These are phyloP conservation scores for Cheilosia urbana DNA, from an alignment of 2,888 invertebrate genomes.

Conservation along the genomic window DNA sequence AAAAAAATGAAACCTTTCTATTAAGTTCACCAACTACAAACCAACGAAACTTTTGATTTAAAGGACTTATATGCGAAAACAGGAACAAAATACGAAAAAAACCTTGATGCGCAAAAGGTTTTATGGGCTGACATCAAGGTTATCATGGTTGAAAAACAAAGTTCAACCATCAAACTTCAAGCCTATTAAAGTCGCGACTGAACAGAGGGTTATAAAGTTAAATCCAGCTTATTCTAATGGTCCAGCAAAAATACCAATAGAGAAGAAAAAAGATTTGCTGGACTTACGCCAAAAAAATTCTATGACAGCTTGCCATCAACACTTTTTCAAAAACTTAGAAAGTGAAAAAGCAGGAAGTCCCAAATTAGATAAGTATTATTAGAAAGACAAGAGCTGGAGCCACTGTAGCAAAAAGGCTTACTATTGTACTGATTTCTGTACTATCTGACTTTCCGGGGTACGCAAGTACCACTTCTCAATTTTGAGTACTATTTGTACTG, in stretches of 20 bases:
- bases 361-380: not conserved
- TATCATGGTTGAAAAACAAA: slow-evolving; percentile 7
- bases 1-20: too few relatives aligned
- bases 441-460: too few relatives aligned
- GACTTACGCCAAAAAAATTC: slow-evolving; percentile 17
- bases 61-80: not conserved
- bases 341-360: not conserved
- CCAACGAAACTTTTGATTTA: not conserved
- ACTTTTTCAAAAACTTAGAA: slow-evolving; percentile 19
- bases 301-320: slow-evolving; percentile 13
- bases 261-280: slow-evolving; percentile 25
- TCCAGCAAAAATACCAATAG: slow-evolving; percentile 5
- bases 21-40: not conserved
- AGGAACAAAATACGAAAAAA: slow-evolving; percentile 17
- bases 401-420: too few relatives aligned
- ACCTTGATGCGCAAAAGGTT: slow-evolving; percentile 19
- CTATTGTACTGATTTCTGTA: too few relatives aligned
- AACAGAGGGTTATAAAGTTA: too few relatives aligned
- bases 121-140: slow-evolving; percentile 7
- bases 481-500: too few relatives aligned
- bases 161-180: not conserved
- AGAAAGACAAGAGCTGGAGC: slow-evolving; percentile 3
- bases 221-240: slow-evolving; percentile 16
- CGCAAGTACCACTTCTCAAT: too few relatives aligned
- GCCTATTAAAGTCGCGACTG: not conserved